phyloP scores from a whole-genome alignment of 2,113 vertebrate species.

The Ptyas mucosa region DNA sequence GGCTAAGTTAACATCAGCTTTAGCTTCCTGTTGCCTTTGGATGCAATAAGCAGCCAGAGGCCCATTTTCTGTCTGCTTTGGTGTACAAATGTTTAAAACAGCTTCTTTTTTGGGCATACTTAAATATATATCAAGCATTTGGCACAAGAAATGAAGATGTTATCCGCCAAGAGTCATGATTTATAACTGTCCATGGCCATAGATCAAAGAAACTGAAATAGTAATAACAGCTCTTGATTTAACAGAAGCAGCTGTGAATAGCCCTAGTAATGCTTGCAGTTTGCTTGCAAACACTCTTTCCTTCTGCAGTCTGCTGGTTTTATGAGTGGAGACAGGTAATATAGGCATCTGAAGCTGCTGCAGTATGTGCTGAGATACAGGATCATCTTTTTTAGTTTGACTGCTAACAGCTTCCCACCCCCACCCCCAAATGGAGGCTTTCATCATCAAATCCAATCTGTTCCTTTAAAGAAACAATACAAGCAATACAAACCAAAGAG shows the following conservation, averaged over 20 bases:
- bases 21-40: not conserved
- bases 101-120: not conserved
- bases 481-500: not conserved
- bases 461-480: not conserved
- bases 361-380: not conserved
- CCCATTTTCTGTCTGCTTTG: not conserved
- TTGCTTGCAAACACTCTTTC: not conserved
- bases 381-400: not conserved
- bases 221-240: not conserved
- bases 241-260: not conserved
- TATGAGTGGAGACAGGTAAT: not conserved
- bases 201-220: not conserved
- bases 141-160: not conserved
- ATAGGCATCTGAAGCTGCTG: not conserved
- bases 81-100: not conserved
- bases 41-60: not conserved
- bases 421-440: not conserved
- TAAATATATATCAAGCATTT: not conserved
- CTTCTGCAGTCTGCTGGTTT: not conserved
- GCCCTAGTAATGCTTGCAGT: not conserved
- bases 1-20: not conserved
- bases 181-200: not conserved
- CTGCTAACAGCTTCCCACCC: no score
- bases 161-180: not conserved
- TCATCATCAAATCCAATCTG: not conserved